phyloP scores from a whole-genome alignment of 2,797 vertebrate genomes.

The Neostethus bicornis region DNA sequence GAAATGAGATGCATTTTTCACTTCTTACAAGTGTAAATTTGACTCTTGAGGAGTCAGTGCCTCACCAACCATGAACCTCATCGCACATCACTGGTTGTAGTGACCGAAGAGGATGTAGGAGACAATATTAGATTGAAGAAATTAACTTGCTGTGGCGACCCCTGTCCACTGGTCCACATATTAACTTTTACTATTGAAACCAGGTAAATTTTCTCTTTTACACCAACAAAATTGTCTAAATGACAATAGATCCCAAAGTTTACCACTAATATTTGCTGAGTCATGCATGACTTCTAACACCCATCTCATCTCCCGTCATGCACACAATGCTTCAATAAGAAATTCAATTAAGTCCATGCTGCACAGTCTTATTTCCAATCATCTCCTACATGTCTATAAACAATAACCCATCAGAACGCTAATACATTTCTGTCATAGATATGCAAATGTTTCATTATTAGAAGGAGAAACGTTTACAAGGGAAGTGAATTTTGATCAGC shows the following conservation, averaged over 20 bases:
- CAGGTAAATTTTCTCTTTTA: too few species aligned
- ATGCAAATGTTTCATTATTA: constrained; percentile 74
- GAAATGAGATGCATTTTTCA: too few species aligned
- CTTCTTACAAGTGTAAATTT: too few species aligned
- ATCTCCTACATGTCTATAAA: constrained; percentile 67
- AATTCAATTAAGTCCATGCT: constrained; percentile 75
- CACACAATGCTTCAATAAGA: constrained; percentile 68
- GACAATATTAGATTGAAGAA: too few species aligned
- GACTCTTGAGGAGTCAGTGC: too few species aligned
- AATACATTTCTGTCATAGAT: constrained; percentile 66
- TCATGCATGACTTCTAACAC: constrained; percentile 17
- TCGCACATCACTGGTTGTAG: too few species aligned
- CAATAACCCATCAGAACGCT: constrained; percentile 63
- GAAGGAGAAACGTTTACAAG: constrained; percentile 31
- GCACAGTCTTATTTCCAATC: constrained; percentile 61
- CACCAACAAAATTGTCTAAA: constrained; percentile 2
- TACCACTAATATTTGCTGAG: constrained; percentile 29
- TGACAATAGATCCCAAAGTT: constrained; percentile 25
- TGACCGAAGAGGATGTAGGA: too few species aligned
- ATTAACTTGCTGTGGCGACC: too few species aligned
- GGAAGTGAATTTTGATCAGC: constrained; percentile 47
- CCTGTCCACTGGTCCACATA: too few species aligned
- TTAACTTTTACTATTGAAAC: too few species aligned
- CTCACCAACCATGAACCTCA: too few species aligned
- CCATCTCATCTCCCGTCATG: constrained; percentile 49